These are phyloP conservation scores for Chouioia cunea DNA, from an alignment of 2,888 invertebrate genomes.

Conservation along the genomic window DNA sequence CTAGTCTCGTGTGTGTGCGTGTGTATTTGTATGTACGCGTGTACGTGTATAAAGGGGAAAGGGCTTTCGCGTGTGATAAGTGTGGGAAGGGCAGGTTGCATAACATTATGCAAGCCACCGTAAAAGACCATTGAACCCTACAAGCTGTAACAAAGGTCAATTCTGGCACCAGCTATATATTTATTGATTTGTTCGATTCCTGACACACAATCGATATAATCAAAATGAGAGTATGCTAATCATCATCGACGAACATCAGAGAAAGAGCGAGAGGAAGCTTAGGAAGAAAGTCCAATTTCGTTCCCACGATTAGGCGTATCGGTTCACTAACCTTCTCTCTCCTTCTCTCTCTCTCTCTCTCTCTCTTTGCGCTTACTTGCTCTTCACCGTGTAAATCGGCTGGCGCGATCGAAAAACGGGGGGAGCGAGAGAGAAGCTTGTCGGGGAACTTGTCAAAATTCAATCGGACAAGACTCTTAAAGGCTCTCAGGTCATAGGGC, in stretches of 20 bases:
- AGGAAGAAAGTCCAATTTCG: conserved; percentile 50
- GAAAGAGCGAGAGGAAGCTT: conserved; percentile 45
- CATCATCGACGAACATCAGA: conserved; percentile 29
- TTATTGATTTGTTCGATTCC: no score
- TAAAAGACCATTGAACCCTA: no score
- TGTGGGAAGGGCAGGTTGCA: conserved; percentile 68
- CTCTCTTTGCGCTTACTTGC: conserved; percentile 28
- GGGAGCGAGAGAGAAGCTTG: conserved; percentile 52
- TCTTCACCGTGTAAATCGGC: not conserved
- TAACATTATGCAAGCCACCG: conserved; percentile 65
- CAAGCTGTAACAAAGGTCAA: no score
- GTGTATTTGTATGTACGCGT: no score
- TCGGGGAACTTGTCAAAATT: conserved; percentile 65
- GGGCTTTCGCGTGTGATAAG: conserved; percentile 61
- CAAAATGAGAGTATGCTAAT: conserved; percentile 45
- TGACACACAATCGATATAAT: conserved; percentile 19
- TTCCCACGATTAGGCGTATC: conserved; percentile 55
- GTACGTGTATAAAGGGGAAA: conserved; percentile 38
- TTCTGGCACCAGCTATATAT: no score
- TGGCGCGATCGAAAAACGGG: not conserved
- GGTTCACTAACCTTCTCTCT: conserved; percentile 52
- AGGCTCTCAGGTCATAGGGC: conserved; percentile 13
- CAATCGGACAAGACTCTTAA: conserved; percentile 58
- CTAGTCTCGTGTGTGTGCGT: no score
- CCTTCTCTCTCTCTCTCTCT: not conserved